These are phyloP conservation scores for Coelopa frigida DNA, from an alignment of 1,140 invertebrate genomes.

Conservation along the genomic window DNA sequence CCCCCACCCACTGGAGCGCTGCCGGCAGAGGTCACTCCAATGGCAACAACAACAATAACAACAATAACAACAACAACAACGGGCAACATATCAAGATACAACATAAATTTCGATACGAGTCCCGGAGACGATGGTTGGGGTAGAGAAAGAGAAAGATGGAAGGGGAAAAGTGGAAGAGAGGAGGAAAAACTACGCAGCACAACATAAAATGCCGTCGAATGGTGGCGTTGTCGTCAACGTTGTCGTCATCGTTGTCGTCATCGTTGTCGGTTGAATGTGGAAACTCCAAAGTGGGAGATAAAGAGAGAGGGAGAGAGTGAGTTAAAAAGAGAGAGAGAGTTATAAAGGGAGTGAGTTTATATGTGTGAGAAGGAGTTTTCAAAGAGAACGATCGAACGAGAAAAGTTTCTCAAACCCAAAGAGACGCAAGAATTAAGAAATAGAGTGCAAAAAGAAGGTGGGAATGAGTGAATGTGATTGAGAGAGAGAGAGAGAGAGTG, in stretches of 20 bases:
- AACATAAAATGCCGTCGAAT: constrained; percentile 21
- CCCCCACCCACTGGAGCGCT: no score
- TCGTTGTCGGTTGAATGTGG: constrained; percentile 23
- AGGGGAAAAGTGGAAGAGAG: constrained; percentile 14
- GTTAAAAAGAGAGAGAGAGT: background rate
- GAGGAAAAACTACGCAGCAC: constrained; percentile 6
- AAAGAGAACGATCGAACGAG: background rate
- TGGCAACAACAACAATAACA: constrained; percentile 35
- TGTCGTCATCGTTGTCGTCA: no score
- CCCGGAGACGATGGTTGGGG: constrained; percentile 17
- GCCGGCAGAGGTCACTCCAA: constrained; percentile 44
- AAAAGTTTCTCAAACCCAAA: no score
- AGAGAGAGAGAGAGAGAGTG: no score
- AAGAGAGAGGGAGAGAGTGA: background rate
- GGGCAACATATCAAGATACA: background rate
- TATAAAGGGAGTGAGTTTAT: background rate
- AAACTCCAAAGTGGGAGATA: constrained; percentile 21
- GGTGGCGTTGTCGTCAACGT: no score
- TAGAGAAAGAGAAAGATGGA: constrained; percentile 33
- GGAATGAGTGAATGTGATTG: background rate
- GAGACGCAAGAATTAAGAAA: no score
- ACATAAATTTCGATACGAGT: background rate
- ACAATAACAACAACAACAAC: constrained; percentile 7
- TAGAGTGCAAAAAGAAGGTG: no score
- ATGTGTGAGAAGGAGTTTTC: background rate